Base-by-base conservation (phyloP, 2,888 invertebrate genomes). In the Drosophila peninsularis region DNA sequence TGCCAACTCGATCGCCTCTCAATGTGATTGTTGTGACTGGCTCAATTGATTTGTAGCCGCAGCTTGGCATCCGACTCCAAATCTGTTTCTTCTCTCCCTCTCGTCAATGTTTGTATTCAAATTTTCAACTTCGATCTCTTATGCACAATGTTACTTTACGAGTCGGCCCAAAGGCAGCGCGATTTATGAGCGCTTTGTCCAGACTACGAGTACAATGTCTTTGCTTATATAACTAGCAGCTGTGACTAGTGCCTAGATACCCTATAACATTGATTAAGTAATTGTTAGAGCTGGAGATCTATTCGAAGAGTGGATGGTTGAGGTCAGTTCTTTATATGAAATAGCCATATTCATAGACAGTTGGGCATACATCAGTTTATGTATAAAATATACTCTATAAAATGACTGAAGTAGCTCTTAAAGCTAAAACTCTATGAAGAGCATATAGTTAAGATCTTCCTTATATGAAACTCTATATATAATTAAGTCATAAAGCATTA, bases 161-260 rank as follows among this genome's bases (percentile, higher is more conserved):
- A 54, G 50, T 37, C 60, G 27, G 41, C 69, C 52, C 6, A 11
- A 57, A 70, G 49, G 44, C 50, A n/a, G 36, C 39, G 50, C 79
- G 69, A 85, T 83, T 88, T 85, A 83, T 85, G 88, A 75, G 49
- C 80, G 75, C 83, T 85, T 83, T 88, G 88, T 88, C 80, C 63
- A 42, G 50, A 45, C 55, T 45, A 49, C 71, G 54, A 39, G 53
- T 54, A 50, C 27, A 30, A 17, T 13, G 17, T 47, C 11, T 47
- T 1, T 5, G 30, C 30, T 45, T 64, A 63, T 60, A 24, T 37
- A 44, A 21, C 49, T 17, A 57, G 42, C 73, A 66, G 55, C 50
- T 37, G 27, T 49, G 49, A 27, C 65, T 58, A n/a, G 19, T 13
- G 14, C 39, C 21, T 13, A 32, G n/a, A 42, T 54, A 41, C 54